Base-by-base conservation (phyloP, 92 coral and sea anemone genomes). In the Bergia sp. region DNA sequence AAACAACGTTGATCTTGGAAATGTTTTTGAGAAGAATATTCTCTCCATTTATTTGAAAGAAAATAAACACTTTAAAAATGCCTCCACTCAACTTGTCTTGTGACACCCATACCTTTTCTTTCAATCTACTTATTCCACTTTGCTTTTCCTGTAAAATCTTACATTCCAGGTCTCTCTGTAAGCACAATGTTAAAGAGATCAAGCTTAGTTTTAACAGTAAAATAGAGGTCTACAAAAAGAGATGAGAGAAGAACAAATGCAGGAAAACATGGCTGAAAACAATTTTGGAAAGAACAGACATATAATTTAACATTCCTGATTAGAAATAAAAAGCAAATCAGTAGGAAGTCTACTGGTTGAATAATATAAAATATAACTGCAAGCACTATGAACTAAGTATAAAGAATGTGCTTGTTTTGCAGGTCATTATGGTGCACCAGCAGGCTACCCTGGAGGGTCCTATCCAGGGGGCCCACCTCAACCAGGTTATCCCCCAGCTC, bases 51-150 rank as follows among this genome's bases (percentile, higher is more conserved):
- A 29, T 29, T 29, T 29, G 29, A 29, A 29, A 29, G 29, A 29
- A 29, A 29, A 29, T 53, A 50, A 53, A 53, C 11, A 53, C 18
- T 1, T 0, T 10, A 1, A 53, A 53, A 12, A 53, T 53, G 58
- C 57, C 58, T 18, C 23, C 55, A n/a, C 7, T 29, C 29, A 29
- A 29, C 29, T 6, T 11, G 58, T 53, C 16, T 53, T 53, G 18
- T 13, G 3, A 0, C 49, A 29, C 7, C 21, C 86, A 57, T 90
- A 96, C 99, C 99, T 95, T 96, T 95, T 90, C 77, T 91, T 69
- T 49, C 91, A 87, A 94, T 79, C 99, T 98, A 96, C 29, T 94
- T 96, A 89, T 92, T 97, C 99, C 99, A 96, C 79, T 96, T 96
- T 29, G 99, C 99, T 84, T 94, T 96, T 10, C 99, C 99, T 71